phyloP scores from a whole-genome alignment of 2,888 invertebrate species.

The Encarsia formosa region DNA sequence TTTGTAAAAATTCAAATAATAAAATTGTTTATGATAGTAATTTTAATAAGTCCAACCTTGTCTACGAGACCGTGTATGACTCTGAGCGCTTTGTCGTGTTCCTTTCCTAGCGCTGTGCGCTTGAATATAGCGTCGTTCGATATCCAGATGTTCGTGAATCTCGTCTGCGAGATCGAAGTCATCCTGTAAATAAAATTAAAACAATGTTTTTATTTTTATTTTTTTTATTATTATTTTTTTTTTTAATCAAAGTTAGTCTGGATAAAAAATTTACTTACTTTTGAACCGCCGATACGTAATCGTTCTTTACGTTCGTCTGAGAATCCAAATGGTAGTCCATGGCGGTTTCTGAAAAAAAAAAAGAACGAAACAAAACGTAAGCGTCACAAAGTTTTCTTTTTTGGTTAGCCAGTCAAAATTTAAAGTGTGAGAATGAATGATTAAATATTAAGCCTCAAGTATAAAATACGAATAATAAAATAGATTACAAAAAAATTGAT shows the following conservation, averaged over 20 bases:
- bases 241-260: background rate
- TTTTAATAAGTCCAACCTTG: constrained; percentile 44
- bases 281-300: constrained; percentile 49
- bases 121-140: constrained; percentile 55
- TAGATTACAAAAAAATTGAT: no score
- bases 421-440: no score
- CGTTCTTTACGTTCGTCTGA: constrained; percentile 44
- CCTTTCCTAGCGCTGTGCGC: constrained; percentile 49
- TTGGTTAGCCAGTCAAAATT: no score
- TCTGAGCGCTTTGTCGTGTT: constrained; percentile 50
- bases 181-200: constrained; percentile 36
- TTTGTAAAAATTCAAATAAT: no score
- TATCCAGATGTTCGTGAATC: constrained; percentile 55
- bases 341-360: constrained; percentile 42
- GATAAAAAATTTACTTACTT: constrained; percentile 38
- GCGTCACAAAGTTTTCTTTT: background rate
- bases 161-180: constrained; percentile 44
- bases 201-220: background rate
- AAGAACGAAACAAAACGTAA: no score
- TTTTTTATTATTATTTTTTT: no score
- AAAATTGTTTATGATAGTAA: no score
- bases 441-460: no score
- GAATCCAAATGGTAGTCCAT: constrained; percentile 51
- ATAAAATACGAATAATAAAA: no score
- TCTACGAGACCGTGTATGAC: constrained; percentile 56